These are phyloP conservation scores for Tachycineta bicolor DNA, from an alignment of 2,113 vertebrate species.

Conservation along the genomic window DNA sequence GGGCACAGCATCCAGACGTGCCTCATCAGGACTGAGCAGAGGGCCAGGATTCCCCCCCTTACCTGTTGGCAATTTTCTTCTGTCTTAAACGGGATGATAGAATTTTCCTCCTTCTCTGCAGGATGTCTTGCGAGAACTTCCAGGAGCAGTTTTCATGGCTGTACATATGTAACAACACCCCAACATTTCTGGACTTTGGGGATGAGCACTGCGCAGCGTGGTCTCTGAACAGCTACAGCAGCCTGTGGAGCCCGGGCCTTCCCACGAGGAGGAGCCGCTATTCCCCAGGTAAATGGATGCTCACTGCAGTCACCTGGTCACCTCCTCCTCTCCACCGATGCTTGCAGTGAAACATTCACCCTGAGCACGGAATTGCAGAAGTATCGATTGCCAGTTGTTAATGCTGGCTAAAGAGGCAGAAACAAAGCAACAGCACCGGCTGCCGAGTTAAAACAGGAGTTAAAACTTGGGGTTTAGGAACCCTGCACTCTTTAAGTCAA, in stretches of 20 bases:
- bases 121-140: conserved; percentile 77
- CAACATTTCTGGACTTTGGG: conserved; percentile 54
- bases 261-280: background rate
- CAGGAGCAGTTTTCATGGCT: conserved; percentile 63
- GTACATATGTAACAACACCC: conserved; percentile 68
- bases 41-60: background rate
- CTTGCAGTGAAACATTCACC: background rate
- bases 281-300: background rate
- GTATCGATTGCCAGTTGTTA: background rate
- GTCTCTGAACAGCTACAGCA: conserved; percentile 15
- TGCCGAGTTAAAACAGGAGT: background rate
- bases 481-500: background rate
- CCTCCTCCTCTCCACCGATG: background rate
- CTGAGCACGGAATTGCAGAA: background rate
- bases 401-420: background rate
- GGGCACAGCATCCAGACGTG: background rate
- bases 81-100: background rate
- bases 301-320: background rate
- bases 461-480: conserved; percentile 17
- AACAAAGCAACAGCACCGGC: background rate
- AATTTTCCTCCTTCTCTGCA: conserved; percentile 9
- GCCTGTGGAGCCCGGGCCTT: background rate
- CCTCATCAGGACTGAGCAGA: background rate
- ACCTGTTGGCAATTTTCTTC: background rate
- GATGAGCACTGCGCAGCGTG: background rate